A percentile compares a stretch with the other conserved stretches of the same genome.
Conservation (phyloP, 2,888 invertebrate species). For the Nymphalis urticae region DNA sequence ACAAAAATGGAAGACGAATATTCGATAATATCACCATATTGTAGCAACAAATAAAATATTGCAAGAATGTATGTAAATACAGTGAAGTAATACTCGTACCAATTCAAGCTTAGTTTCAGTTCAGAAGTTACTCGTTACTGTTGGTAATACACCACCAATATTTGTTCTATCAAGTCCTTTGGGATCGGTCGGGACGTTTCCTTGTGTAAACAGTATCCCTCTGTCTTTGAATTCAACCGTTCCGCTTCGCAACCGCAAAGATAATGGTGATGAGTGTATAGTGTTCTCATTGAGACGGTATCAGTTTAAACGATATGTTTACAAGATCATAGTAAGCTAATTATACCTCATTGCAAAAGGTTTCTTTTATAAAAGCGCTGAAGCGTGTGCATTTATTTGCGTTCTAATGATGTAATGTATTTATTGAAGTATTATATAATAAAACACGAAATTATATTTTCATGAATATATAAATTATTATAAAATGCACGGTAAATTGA, state of each 20-base stretch:
- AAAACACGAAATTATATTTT: conserved; percentile 19
- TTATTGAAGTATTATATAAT: conserved; percentile 20
- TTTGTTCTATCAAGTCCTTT: conserved; percentile 61
- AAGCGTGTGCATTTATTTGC: conserved; percentile 26
- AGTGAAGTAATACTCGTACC: conserved; percentile 6
- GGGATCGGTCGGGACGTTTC: conserved; percentile 57
- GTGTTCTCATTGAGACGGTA: conserved; percentile 24
- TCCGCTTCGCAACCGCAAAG: conserved; percentile 48
- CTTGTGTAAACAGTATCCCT: conserved; percentile 63
- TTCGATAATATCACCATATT: conserved; percentile 42
- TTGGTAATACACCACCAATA: conserved; percentile 73
- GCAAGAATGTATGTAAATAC: conserved; percentile 22
- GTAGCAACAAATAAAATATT: conserved; percentile 21
- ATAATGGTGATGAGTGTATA: conserved; percentile 37
- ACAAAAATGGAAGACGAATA: conserved; percentile 36
- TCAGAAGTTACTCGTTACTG: conserved; percentile 61
- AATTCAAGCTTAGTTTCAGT: conserved; percentile 29
- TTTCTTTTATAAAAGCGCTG: conserved; percentile 34
- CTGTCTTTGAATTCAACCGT: conserved; percentile 59
- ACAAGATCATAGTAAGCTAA: conserved; percentile 38
- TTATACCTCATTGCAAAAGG: conserved; percentile 33
- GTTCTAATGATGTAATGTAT: conserved; percentile 22
- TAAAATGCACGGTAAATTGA: neutral
- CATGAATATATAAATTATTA: conserved; percentile 2
- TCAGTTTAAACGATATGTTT: conserved; percentile 29